Percentiles rank a stretch among this genome's conserved stretches.
These are phyloP conservation scores for Panthera tigris DNA, from an alignment of 2,113 vertebrate genomes.

Conservation along the genomic window DNA sequence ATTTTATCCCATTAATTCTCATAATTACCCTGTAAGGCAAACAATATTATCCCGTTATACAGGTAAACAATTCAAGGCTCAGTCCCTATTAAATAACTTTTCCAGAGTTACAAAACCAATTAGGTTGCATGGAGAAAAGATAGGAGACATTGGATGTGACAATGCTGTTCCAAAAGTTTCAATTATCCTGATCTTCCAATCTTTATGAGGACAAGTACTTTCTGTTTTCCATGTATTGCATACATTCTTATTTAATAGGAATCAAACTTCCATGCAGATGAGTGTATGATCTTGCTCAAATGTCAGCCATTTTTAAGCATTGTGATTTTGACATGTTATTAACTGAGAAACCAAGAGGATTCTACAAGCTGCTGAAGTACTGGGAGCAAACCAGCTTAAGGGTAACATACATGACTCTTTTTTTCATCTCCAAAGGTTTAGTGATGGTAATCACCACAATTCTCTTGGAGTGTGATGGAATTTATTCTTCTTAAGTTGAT, in stretches of 20 bases:
- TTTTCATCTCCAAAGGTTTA: neutral
- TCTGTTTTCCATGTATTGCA: neutral
- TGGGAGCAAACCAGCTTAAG: neutral
- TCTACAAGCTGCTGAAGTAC: neutral
- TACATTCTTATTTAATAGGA: neutral
- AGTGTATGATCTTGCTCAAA: neutral
- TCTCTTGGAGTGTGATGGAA: neutral
- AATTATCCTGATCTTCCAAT: neutral
- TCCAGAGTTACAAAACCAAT: neutral
- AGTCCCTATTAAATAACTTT: slow-evolving; percentile 1
- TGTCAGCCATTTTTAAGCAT: neutral
- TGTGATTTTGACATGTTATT: neutral
- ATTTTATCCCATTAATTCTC: neutral
- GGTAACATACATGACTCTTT: neutral
- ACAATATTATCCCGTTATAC: neutral
- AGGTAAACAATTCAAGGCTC: neutral
- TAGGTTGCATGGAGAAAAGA: neutral
- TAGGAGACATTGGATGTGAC: neutral
- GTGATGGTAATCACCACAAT: neutral
- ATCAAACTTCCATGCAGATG: neutral
- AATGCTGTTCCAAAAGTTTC: neutral
- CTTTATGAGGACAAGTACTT: neutral
- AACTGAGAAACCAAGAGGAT: neutral
- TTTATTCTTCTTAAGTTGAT: neutral
- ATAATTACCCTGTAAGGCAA: neutral